Percentiles rank a stretch among this genome's conserved stretches.
Conservation (phyloP, 2,888 invertebrate species). For the Bombyx huttoni region DNA sequence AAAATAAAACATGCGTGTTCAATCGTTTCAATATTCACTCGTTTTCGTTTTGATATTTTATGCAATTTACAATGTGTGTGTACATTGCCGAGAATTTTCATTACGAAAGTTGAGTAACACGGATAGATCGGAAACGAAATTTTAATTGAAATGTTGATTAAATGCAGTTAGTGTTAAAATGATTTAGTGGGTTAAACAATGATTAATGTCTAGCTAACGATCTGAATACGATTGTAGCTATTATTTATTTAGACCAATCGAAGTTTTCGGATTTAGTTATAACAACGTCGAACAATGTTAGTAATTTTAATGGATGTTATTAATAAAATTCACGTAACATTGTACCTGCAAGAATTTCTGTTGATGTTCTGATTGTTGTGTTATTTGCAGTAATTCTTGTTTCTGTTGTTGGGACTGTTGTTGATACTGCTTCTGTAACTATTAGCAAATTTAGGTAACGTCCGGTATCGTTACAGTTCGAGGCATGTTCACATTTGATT, state of each 20-base stretch:
- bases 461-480: background rate
- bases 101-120: no score
- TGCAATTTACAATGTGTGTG: no score
- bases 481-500: no score
- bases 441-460: constrained; percentile 13
- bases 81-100: no score
- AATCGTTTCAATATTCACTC: no score
- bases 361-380: constrained; percentile 45
- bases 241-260: background rate
- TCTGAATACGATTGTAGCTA: background rate
- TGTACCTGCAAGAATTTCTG: constrained; percentile 59
- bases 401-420: constrained; percentile 48
- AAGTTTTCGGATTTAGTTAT: background rate
- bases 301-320: background rate
- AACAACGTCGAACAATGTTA: background rate
- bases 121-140: background rate
- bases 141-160: background rate
- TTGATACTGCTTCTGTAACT: constrained; percentile 33
- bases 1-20: no score
- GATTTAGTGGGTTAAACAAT: background rate
- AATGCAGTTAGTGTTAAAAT: background rate
- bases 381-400: constrained; percentile 47
- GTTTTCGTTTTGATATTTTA: no score
- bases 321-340: background rate
- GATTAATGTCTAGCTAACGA: background rate